A percentile compares a stretch with the other conserved stretches of the same genome.
These are phyloP conservation scores for Pomacea maculata DNA, from an alignment of 1,140 invertebrate species.

Conservation along the genomic window DNA sequence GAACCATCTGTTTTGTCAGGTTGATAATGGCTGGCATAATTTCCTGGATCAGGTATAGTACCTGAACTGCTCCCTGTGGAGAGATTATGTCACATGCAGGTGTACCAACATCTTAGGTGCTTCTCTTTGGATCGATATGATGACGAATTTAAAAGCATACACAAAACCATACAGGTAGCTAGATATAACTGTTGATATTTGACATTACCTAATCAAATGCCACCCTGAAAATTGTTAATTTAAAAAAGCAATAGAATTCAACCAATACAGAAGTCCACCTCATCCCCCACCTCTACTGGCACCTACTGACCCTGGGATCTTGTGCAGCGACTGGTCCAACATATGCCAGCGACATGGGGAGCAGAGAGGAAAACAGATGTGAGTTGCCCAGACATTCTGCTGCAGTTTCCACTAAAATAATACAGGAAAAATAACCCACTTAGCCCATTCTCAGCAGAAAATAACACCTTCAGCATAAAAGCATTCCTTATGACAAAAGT, in stretches of 20 bases:
- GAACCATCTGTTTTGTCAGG: conserved; percentile 74
- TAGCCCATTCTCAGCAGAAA: not conserved
- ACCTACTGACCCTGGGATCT: conserved; percentile 77
- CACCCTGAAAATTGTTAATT: not conserved
- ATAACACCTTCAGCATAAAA: not conserved
- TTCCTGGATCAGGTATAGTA: conserved; percentile 89
- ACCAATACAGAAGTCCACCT: too few relatives aligned
- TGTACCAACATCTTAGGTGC: too few relatives aligned
- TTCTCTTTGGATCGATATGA: too few relatives aligned
- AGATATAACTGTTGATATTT: not conserved
- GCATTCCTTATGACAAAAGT: too few relatives aligned
- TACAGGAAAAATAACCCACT: conserved; percentile 2
- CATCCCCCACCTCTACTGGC: too few relatives aligned
- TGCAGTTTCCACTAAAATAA: conserved; percentile 34
- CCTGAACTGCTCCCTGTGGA: conserved; percentile 83
- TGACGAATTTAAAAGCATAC: not conserved
- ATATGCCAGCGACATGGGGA: conserved; percentile 83
- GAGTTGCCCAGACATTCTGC: conserved; percentile 53
- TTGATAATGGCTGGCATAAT: conserved; percentile 88
- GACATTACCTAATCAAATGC: not conserved
- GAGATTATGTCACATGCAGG: not conserved
- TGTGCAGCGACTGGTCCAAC: conserved; percentile 82
- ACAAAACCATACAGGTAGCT: not conserved
- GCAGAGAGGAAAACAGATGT: conserved; percentile 76
- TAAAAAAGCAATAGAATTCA: too few relatives aligned